Conservation (phyloP, 2,113 vertebrate genomes). For the Urocolius indicus region DNA sequence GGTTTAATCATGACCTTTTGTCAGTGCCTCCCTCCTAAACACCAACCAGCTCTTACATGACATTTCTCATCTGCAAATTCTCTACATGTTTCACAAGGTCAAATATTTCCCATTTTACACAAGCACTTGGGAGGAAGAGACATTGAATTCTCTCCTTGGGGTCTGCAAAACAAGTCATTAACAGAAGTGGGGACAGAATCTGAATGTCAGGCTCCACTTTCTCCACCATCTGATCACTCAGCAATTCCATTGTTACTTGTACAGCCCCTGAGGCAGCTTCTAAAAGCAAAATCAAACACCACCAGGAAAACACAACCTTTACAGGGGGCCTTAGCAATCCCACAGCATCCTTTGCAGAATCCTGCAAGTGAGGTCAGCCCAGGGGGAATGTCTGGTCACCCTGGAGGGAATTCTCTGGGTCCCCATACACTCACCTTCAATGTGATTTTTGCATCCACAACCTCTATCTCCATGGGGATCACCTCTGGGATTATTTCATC, state of each 20-base stretch:
- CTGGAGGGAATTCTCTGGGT: not conserved
- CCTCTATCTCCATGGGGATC: constrained; percentile 88
- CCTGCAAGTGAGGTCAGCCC: not conserved
- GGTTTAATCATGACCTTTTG: not conserved
- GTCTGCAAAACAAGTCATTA: not conserved
- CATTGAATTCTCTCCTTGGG: not conserved
- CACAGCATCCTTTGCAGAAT: not conserved
- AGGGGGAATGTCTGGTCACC: not conserved
- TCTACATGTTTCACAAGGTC: not conserved
- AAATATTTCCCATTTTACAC: not conserved
- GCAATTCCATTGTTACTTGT: rapidly evolving
- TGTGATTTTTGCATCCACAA: constrained; percentile 84
- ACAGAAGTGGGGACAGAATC: not conserved
- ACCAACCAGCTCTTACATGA: not conserved
- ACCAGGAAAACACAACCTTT: not conserved
- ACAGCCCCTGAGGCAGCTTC: not conserved
- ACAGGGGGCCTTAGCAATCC: not conserved
- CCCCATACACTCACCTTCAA: constrained; percentile 83
- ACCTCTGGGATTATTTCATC: constrained; percentile 89
- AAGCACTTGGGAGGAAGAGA: not conserved
- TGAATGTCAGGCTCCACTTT: not conserved
- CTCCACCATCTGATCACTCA: not conserved
- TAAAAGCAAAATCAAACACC: not conserved
- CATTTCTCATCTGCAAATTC: not conserved
- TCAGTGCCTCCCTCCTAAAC: not conserved